Evolutionary conservation across 1,140 invertebrate species (phyloP), one percentile per base, ranked within the genome.

Genomic region (Pogonognathellus flavescens): DNA sequence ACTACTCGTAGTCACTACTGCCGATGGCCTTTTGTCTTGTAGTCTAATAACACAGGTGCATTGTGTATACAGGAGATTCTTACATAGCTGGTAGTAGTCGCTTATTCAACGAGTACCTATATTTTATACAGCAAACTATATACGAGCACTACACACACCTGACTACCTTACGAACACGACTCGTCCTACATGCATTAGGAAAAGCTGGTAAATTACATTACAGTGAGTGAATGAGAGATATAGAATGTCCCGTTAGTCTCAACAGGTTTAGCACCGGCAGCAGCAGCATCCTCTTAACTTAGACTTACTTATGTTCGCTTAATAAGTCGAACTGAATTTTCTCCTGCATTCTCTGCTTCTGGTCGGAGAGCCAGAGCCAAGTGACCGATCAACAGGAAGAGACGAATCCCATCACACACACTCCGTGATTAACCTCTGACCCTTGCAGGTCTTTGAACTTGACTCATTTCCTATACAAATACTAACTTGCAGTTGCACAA

Each of bases 351-450:
- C 53, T 14, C 50, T 76, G 41, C 41, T 76, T 52, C 50, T 57
- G n/a, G 80, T 18, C 18, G 11, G 11, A 22, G 80, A 81, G n/a
- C 50, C 50, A 81, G 52, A 81, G 80, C 80, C 50, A 18, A 81
- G 50, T 81, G 80, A 81, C 80, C 80, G 80, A 81, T 22, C 52
- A 57, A 81, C 80, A 81, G 80, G 80, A 81, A 81, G 80, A 81
- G 80, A 81, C 80, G 55, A 81, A 81, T 59, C 80, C 80, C 80
- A 81, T 81, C 80, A 81, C 52, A 81, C 80, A 81, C 80, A 81
- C 50, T 81, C 80, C 80, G 55, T 81, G 50, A 81, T 81, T 81
- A 81, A 81, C 80, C 80, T 81, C 50, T 81, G 80, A 81, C 80
- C 80, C 53, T 22, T 81, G 50, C 52, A 57, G 80, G 80, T 59